A percentile compares a stretch with the other conserved stretches of the same genome.
Evolutionary conservation across 2,888 invertebrate genomes (phyloP).

Genomic region (Pandemis cinnamomeana): DNA sequence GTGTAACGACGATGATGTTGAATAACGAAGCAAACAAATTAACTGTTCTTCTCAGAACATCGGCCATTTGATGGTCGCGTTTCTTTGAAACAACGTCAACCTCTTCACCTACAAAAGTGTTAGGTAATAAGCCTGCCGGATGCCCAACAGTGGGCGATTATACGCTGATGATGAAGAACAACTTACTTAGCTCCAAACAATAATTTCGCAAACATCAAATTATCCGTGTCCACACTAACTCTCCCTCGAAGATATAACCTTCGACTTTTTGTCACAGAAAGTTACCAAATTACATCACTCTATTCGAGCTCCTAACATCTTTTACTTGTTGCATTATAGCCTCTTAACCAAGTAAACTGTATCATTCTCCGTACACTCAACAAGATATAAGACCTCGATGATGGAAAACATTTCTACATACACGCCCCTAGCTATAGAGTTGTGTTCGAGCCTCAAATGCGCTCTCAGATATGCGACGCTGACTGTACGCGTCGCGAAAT

Average conservation of each 20-base stretch:
- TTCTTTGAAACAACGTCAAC: too few relatives aligned
- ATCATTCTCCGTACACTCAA: neutral
- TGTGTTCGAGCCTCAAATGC: neutral
- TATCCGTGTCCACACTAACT: neutral
- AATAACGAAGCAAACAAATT: too few relatives aligned
- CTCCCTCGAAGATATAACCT: neutral
- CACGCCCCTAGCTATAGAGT: neutral
- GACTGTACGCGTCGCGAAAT: slow-evolving; percentile 1
- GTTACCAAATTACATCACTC: neutral
- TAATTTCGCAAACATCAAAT: too few relatives aligned
- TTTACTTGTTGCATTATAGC: slow-evolving; percentile 6
- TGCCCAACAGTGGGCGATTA: too few relatives aligned
- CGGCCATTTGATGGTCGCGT: too few relatives aligned
- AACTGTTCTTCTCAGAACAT: too few relatives aligned
- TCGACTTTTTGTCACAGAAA: neutral
- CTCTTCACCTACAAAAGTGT: too few relatives aligned
- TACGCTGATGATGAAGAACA: too few relatives aligned
- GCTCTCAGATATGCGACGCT: neutral
- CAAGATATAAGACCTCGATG: neutral
- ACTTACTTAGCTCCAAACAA: too few relatives aligned
- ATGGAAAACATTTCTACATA: neutral
- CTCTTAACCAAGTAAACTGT: slow-evolving; percentile 3
- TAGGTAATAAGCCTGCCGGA: too few relatives aligned
- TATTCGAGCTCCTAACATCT: neutral
- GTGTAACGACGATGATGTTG: too few relatives aligned